Base-by-base conservation (phyloP, 2,888 invertebrate genomes). In the Ophioninae sp. region DNA sequence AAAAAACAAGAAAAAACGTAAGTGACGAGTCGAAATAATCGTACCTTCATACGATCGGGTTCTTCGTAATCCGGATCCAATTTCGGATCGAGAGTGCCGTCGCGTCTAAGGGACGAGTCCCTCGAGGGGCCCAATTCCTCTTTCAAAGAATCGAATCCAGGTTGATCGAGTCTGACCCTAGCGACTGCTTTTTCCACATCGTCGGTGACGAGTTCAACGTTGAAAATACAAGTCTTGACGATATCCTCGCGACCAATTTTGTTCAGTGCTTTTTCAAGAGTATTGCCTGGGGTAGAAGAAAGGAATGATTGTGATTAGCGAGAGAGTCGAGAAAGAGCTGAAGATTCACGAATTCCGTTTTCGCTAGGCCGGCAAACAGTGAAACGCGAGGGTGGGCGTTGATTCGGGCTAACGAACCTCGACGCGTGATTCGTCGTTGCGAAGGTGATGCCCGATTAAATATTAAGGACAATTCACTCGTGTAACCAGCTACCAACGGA, bases 161-260 rank as follows among this genome's bases (percentile, higher is more conserved):
- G 93, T 85, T 93, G 93, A 88, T 94, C 93, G 68, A 93, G 90
- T 87, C 92, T 93, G 72, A 94, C 95, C 90, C 94, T 94, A 59
- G 94, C 95, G 68, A 94, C 94, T 68, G 95, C 94, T 87, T 93
- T 93, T 84, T 93, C 93, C 8, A 94, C 94, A 88, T 96, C 96
- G 91, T 97, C 97, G 0, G 96, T 97, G 1, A 97, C 96, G 21
- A 95, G 93, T 90, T 96, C 96, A n/a, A 96, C 94, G 89, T 96
- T 96, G 88, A 95, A 94, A 86, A 93, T 95, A 92, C 97, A 96
- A 90, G 96, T 95, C 81, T 96, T 95, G 0, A 97, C 96, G 87
- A 98, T 97, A 92, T 98, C 98, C 86, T 96, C 95, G 57, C 98
- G 94, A 64, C 96, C 95, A 76, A 98, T 97, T 90, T 96, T 95